Evolutionary conservation across 2,797 vertebrate species (phyloP), one percentile per base, ranked within the genome.

Genomic region (Peromyscus eremicus): DNA sequence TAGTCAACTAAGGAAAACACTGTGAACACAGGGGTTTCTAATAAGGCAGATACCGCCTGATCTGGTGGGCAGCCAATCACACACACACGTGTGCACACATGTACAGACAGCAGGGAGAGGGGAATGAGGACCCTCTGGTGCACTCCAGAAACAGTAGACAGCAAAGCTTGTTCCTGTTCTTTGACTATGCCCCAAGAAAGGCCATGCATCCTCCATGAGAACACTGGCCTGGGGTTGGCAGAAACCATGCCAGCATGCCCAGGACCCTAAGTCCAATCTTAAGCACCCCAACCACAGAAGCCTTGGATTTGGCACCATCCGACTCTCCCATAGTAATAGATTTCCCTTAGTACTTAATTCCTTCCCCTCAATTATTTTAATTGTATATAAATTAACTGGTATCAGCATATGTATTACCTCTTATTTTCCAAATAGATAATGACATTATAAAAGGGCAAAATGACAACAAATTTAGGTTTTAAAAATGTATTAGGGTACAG

Each of bases 361-460:
- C 6, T 9, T 8, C 2, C 81, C 55, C 14, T 87, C 32, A 9
- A 62, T 49, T 6, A 13, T 27, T 89, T 82, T 70, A 66, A 49
- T 52, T 85, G 75, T 70, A 85, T 10, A 21, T 73, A 92, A 85
- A 81, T 43, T 49, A 79, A 79, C 4, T 55, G 29, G 37, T 46
- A 43, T 27, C 73, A 40, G 12, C 11, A 76, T 10, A 16, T 76
- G 40, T 29, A 6, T 4, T 40, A 13, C n/a, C 57, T 94, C 83
- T 92, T 90, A 83, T 88, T 89, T 96, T 88, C 52, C 71, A 85
- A 91, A 52, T 27, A 94, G 49, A 76, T 32, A 75, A 49, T 46
- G 32, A 37, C 64, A 87, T 29, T 75, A 6, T 73, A 60, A 55
- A 83, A 86, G 29, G 27, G 64, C 11, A 46, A 85, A 66, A 68